Evolutionary conservation across 2,888 invertebrate species (phyloP), one percentile per base, ranked within the genome.

Genomic region (Epistrophe grossulariae): DNA sequence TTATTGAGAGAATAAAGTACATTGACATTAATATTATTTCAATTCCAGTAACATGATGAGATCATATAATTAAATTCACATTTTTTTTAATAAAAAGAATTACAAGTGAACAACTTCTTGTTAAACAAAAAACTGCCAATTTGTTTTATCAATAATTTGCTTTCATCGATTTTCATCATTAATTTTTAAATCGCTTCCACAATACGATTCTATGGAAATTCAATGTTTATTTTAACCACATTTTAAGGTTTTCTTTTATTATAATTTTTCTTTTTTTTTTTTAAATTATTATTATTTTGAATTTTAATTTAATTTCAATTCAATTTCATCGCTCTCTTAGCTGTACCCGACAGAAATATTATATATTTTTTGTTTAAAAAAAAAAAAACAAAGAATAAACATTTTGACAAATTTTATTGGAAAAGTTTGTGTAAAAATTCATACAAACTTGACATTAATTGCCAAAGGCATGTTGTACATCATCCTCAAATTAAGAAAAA

Each of bases 161-260:
- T 52, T 24, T 52, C 52, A 52, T 52, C 52, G 24, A 52, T 52
- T 24, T 24, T 13, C 19, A 43, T 13, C 15, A 13, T 52, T 52
- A 17, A 13, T 19, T 10, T 19, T 10, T 10, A 11, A 50, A 35
- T 57, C 10, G 57, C 6, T 59, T 38, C 35, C 35, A 13, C 17
- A 4, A 59, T 17, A 35, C 13, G 11, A 9, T 40, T 60, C 38
- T 52, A 2, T 13, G 11, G 11, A 31, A 17, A 60, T 40, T 40
- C 13, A 19, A 24, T 40, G 60, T 60, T 60, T 60, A 60, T 60
- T 60, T 60, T 13, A 60, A 40, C 40, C 38, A 60, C 7, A 24
- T 60, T 60, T 60, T 40, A 60, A 40, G 7, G 15, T 8, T 60
- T 60, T 19, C 7, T 52, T 19, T 19, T 10, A 4, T 24, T 24